A percentile compares a stretch with the other conserved stretches of the same genome.
Conservation (phyloP, 2,888 invertebrate genomes). For the Drymonia ruficornis region DNA sequence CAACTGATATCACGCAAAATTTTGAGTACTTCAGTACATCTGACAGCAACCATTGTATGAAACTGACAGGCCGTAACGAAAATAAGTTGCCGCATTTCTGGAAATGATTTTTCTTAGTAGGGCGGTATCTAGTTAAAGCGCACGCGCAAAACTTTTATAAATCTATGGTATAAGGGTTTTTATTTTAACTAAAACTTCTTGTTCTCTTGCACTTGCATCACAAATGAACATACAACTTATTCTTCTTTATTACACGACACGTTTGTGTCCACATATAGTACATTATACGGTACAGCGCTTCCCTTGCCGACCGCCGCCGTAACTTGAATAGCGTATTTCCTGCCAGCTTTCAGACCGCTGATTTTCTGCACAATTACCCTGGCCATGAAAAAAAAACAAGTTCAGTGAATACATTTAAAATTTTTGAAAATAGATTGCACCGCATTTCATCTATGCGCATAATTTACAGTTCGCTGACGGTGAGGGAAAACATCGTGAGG, state of each 20-base stretch:
- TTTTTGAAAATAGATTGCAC: not conserved
- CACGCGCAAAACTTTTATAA: too few relatives aligned
- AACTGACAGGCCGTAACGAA: too few relatives aligned
- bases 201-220: constrained; percentile 13
- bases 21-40: too few relatives aligned
- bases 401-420: constrained; percentile 4
- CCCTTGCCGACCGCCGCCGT: constrained; percentile 66
- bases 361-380: constrained; percentile 70
- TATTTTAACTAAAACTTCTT: too few relatives aligned
- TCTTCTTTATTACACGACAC: constrained; percentile 56
- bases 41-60: too few relatives aligned
- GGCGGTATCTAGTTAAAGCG: too few relatives aligned
- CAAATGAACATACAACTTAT: constrained; percentile 16
- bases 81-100: too few relatives aligned
- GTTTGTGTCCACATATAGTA: constrained; percentile 70
- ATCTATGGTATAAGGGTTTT: too few relatives aligned
- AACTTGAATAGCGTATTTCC: constrained; percentile 73
- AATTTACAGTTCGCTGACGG: too few relatives aligned
- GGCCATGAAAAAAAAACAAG: constrained; percentile 52
- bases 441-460: not conserved
- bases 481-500: too few relatives aligned
- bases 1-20: too few relatives aligned
- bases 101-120: too few relatives aligned
- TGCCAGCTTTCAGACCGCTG: constrained; percentile 62
- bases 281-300: constrained; percentile 66